Percentiles rank a stretch among this genome's conserved stretches.
These are phyloP conservation scores for Andrena cerasifolii DNA, from an alignment of 1,140 invertebrate species.

Conservation along the genomic window DNA sequence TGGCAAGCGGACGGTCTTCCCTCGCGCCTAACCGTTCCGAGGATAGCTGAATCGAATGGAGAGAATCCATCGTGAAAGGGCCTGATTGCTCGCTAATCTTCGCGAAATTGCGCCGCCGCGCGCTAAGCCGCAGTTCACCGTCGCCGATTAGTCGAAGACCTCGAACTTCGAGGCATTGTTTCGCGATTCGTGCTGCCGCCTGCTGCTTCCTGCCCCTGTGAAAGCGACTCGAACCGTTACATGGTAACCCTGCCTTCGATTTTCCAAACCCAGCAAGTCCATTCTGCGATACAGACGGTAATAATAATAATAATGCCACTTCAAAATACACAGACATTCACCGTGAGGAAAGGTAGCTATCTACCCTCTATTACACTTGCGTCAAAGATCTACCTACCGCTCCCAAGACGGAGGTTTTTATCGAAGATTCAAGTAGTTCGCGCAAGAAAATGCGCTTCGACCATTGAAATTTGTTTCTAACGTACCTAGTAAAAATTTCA, in stretches of 20 bases:
- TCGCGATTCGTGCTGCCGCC: conserved; percentile 56
- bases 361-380: too few species aligned
- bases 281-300: neutral
- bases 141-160: conserved; percentile 64
- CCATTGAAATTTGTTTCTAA: neutral
- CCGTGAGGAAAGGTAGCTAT: too few species aligned
- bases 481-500: neutral
- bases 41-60: conserved; percentile 61
- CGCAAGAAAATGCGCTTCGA: neutral
- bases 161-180: conserved; percentile 65
- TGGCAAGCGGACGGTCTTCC: conserved; percentile 39
- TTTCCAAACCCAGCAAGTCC: neutral
- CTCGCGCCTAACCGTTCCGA: conserved; percentile 41
- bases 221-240: neutral
- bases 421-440: too few species aligned
- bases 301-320: neutral
- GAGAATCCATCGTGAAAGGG: conserved; percentile 62
- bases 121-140: conserved; percentile 55
- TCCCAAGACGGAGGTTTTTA: too few species aligned
- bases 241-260: neutral
- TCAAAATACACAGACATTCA: too few species aligned
- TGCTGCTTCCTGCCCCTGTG: conserved; percentile 48
- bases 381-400: too few species aligned
- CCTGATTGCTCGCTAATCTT: conserved; percentile 69
- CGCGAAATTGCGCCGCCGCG: conserved; percentile 59